Base-by-base conservation (phyloP, 2,888 invertebrate species). In the Aradus depressus region DNA sequence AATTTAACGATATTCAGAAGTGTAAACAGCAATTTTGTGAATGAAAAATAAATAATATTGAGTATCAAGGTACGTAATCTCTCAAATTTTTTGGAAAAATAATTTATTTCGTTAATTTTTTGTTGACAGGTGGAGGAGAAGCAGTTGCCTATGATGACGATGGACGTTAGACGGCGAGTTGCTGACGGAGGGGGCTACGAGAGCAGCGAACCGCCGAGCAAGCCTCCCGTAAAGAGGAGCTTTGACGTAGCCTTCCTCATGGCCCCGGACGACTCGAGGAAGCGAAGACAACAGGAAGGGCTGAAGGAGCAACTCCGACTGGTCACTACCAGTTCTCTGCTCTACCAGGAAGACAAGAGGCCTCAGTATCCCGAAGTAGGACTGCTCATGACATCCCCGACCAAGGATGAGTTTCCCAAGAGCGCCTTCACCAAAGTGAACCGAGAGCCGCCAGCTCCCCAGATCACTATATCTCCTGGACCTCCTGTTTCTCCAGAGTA, bases 181-280 rank as follows among this genome's bases (percentile, higher is more conserved):
- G 54, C 50, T 28, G 47, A 48, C 54, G 52, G 42, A 44, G 39
- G 51, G n/a, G 32, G 49, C 43, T 52, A 50, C 38, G 38, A 41
- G 25, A 47, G 47, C 14, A 42, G 43, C 23, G 44, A 48, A 28
- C 41, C 52, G 37, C 52, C 56, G 18, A 42, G 49, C 10, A 53
- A 57, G 35, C 52, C 55, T 14, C 41, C 58, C 8, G 42, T 51
- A 4, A 91, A 91, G 63, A 72, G 91, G 14, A 84, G 88, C 1
- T 91, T 91, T 65, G 90, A 91, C 66, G 90, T 91, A 8, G 90
- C 90, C 0, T 91, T 91, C 62, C 70, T 91, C 22, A 88, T 90
- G 75, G 81, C 86, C 67, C 88, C 88, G 1, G 88, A 89, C 64
- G 88, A 88, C 56, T 26, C 50, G 42, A 51, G 55, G 37, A 68